Evolutionary conservation across 2,888 invertebrate species (phyloP), one percentile per base, ranked within the genome.

Genomic region (Philhelius pedissequus): DNA sequence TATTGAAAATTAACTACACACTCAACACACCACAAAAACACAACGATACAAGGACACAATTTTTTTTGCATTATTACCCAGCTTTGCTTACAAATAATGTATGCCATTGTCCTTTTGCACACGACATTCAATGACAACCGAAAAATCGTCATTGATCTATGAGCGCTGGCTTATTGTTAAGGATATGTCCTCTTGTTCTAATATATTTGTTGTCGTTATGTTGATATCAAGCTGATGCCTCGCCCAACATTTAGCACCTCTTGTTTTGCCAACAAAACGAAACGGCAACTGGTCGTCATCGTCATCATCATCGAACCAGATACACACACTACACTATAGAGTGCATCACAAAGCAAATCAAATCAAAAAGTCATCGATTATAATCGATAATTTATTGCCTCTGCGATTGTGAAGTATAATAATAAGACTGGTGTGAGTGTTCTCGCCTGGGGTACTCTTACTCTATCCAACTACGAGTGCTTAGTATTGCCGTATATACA

Each of bases 1-100:
- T 75, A 84, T 84, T 80, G 84, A 84, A 79, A 84, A 84, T 75
- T 84, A 84, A 84, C 84, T 80, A 75, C 84, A 84, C 75, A 84
- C 84, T 84, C 84, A 80, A 75, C 84, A 75, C 68, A 84, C 84
- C 84, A 84, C 84, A 84, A 75, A 52, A 71, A 84, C 79, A 75
- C 35, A n/a, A n/a, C n/a, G n/a, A n/a, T n/a, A n/a, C n/a, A n/a
- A n/a, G n/a, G 45, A 35, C 11, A 68, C 43, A 66, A 43, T 18
- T 56, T 40, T n/a, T 25, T 43, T 30, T 43, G 0, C 8, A 3
- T 52, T 52, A n/a, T 35, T 38, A 71, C 38, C 9, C 69, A 54
- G 48, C 48, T 54, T 64, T 43, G 68, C 54, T 35, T 40, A 20
- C 64, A 68, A 75, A 71, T n/a, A n/a, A n/a, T 54, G 20, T 3